A percentile compares a stretch with the other conserved stretches of the same genome.
Evolutionary conservation across 2,888 invertebrate species (phyloP).

Genomic region (Pyralis farinalis): DNA sequence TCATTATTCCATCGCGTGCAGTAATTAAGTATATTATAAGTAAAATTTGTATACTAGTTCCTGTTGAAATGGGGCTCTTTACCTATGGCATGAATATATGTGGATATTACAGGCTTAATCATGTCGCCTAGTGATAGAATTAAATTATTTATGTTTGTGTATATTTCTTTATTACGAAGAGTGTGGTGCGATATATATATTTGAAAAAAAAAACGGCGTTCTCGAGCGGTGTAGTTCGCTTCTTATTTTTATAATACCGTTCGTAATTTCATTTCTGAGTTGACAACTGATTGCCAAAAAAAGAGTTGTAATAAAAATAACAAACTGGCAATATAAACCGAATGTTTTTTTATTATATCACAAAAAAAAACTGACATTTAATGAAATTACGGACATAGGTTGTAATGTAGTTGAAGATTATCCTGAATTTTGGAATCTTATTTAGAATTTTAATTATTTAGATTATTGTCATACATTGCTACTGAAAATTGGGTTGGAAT

Average conservation of each 20-base stretch:
- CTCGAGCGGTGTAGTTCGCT: slow-evolving; percentile 6
- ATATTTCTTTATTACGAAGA: neutral
- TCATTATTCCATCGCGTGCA: no score
- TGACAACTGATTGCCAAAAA: no score
- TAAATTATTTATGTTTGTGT: no score
- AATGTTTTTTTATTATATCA: no score
- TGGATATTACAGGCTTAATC: no score
- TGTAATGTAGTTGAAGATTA: neutral
- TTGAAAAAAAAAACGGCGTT: neutral
- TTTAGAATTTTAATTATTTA: slow-evolving; percentile 1
- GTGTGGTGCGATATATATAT: neutral
- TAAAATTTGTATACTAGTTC: no score
- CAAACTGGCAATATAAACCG: no score
- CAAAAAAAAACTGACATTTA: neutral
- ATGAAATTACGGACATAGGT: slow-evolving; percentile 5
- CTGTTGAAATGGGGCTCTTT: no score
- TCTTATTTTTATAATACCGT: neutral
- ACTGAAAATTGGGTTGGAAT: slow-evolving; percentile 5
- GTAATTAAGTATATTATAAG: no score
- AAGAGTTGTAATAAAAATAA: no score
- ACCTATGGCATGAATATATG: no score
- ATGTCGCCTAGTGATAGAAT: no score
- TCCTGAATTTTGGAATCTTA: neutral
- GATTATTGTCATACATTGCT: neutral
- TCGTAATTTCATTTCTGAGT: slow-evolving; percentile 7